Evolutionary conservation across 2,888 invertebrate species (phyloP).

Genomic region (Thera britannica): DNA sequence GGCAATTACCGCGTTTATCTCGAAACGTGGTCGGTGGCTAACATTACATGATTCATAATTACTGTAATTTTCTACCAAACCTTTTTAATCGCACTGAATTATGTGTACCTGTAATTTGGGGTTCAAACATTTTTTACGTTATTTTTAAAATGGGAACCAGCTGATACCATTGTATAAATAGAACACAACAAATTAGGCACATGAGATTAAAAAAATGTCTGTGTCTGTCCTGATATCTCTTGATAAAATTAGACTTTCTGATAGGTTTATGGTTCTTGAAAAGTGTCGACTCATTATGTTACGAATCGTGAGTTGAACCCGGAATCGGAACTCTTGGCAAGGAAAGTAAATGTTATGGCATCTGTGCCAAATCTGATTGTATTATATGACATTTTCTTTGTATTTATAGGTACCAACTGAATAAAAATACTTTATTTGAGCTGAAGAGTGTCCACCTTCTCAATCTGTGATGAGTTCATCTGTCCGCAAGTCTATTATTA

Average conservation of each 20-base stretch:
- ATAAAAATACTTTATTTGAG: neutral
- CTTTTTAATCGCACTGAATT: slow-evolving; percentile 29
- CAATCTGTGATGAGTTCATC: too few species aligned
- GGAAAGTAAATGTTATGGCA: slow-evolving; percentile 26
- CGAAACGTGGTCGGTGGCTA: slow-evolving; percentile 32
- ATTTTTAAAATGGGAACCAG: too few species aligned
- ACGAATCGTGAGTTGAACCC: slow-evolving; percentile 24
- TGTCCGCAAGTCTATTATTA: neutral
- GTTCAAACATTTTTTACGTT: slow-evolving; percentile 11
- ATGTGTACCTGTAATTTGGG: slow-evolving; percentile 26
- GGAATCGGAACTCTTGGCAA: slow-evolving; percentile 39
- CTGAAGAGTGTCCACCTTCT: neutral
- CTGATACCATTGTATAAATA: too few species aligned
- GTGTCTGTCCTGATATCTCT: too few species aligned
- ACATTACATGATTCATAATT: slow-evolving; percentile 31
- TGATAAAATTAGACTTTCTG: neutral
- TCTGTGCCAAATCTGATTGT: slow-evolving; percentile 33
- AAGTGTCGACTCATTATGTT: slow-evolving; percentile 4
- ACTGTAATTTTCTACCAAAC: slow-evolving; percentile 35
- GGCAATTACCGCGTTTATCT: slow-evolving; percentile 32
- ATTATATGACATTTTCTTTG: neutral
- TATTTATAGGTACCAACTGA: neutral
- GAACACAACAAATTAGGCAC: too few species aligned
- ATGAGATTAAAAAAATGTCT: too few species aligned
- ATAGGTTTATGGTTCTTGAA: neutral